phyloP scores from a whole-genome alignment of 2,797 vertebrate genomes.

The Crenuchus spilurus region DNA sequence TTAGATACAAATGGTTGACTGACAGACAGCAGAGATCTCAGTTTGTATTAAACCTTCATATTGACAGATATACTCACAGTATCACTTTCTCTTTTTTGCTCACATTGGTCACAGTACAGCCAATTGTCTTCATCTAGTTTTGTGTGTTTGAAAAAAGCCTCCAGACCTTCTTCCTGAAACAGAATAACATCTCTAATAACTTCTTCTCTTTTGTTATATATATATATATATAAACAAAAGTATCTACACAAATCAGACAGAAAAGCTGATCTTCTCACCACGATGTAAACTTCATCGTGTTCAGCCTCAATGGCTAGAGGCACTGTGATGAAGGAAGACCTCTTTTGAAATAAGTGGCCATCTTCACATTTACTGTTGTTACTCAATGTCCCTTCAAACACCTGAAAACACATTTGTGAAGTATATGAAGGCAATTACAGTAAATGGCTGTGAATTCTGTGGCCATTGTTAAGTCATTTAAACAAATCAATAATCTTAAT shows the following conservation, averaged over 20 bases:
- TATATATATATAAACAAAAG: not conserved
- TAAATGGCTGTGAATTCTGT: no score
- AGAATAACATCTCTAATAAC: not conserved
- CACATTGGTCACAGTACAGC: slow-evolving; percentile 71
- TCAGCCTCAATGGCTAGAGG: slow-evolving; percentile 58
- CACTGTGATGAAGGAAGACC: slow-evolving; percentile 63
- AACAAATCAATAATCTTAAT: not conserved
- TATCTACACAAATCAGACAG: not conserved
- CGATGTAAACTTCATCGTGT: slow-evolving; percentile 16
- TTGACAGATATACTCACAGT: slow-evolving; percentile 62
- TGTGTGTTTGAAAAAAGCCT: slow-evolving; percentile 50
- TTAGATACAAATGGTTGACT: not conserved
- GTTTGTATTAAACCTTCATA: not conserved
- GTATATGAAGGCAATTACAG: slow-evolving; percentile 12
- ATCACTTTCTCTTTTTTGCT: slow-evolving; percentile 62
- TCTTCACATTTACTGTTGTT: slow-evolving; percentile 53
- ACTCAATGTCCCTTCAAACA: slow-evolving; percentile 62
- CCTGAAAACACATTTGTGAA: slow-evolving; percentile 64
- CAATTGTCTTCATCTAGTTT: slow-evolving; percentile 63
- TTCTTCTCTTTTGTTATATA: no score
- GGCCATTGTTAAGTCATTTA: not conserved
- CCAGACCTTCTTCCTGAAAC: slow-evolving; percentile 4
- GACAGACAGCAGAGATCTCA: no score
- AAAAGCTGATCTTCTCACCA: slow-evolving; percentile 62
- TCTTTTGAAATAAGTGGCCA: fast-evolving